Conservation (phyloP, 2,113 vertebrate genomes). For the Nettapus auritus region DNA sequence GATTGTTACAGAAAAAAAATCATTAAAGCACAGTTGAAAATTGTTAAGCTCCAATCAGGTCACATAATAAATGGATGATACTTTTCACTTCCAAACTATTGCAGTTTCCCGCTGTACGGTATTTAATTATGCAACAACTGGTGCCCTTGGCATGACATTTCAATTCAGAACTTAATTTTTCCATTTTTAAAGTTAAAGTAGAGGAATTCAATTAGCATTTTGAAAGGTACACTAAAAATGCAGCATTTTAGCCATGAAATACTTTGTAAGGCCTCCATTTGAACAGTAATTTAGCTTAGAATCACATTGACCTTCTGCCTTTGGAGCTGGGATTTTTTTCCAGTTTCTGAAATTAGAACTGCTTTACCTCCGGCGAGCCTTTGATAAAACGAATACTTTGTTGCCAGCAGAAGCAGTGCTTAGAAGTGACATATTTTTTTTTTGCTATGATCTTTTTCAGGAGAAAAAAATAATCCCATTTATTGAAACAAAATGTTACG, state of each 20-base stretch:
- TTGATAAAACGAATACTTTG: constrained; percentile 1
- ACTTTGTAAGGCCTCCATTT: constrained; percentile 49
- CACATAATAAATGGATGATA: constrained; percentile 77
- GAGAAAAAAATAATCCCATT: background rate
- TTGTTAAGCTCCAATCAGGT: constrained; percentile 76
- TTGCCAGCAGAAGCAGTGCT: background rate
- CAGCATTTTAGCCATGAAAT: constrained; percentile 59
- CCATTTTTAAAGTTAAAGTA: constrained; percentile 71
- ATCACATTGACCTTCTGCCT: constrained; percentile 46
- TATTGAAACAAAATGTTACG: background rate
- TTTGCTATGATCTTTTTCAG: background rate
- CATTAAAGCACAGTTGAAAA: constrained; percentile 83
- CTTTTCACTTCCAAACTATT: constrained; percentile 65
- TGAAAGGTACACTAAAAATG: constrained; percentile 70
- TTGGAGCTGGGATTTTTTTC: background rate
- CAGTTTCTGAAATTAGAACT: constrained; percentile 10
- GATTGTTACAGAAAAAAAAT: constrained; percentile 79
- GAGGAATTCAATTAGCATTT: constrained; percentile 75
- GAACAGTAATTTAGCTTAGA: constrained; percentile 60
- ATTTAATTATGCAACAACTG: constrained; percentile 74
- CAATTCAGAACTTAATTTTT: constrained; percentile 74
- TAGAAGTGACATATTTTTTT: background rate
- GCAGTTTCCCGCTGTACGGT: constrained; percentile 59
- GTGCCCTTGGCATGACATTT: constrained; percentile 71
- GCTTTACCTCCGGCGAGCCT: background rate